Base-by-base conservation (phyloP, 2,888 invertebrate genomes). In the Tetranychus truncatus region DNA sequence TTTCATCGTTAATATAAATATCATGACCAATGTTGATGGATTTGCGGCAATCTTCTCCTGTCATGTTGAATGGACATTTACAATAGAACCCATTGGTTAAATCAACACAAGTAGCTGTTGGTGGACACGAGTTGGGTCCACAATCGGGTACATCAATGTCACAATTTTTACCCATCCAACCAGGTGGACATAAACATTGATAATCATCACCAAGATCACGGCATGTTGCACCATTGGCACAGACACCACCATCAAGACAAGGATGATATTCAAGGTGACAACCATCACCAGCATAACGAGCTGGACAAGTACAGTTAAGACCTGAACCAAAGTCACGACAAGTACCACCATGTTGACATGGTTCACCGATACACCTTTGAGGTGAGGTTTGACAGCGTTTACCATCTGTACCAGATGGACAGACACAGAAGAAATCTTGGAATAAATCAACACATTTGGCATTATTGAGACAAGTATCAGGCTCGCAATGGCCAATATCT, bases 1-100 rank as follows among this genome's bases (percentile, higher is more conserved):
- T 88, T 73, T 84, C 83, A 82, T 95, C 94, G 81, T 92, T 91
- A 84, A 97, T 95, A 87, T 92, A 92, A 11, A 97, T 85, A 82
- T 97, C 96, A 83, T 96, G 97, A 83, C 96, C 94, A n/a, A 94
- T 92, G 84, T 94, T 94, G 80, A 96, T 91, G n/a, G 92, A 92
- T 86, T 96, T 96, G 81, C 94, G 87, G 81, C 97, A 97, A 81
- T 94, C 92, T 81, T 94, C 93, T 74, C 97, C 97, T 34, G 95
- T 96, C 80, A 93, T 87, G 81, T 95, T 95, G 83, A 95, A 93
- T 9, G 95, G 95, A 85, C 97, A 97, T 82, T 94, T 92, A 81
- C 97, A 97, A 82, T 92, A 93, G 85, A 92, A 93, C 80, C 89
- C 88, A 79, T 91, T 91, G 71, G 91, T 92, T 72, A 94, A 85